Conservation (phyloP, 2,888 invertebrate genomes). For the Rhodophaea formosa region DNA sequence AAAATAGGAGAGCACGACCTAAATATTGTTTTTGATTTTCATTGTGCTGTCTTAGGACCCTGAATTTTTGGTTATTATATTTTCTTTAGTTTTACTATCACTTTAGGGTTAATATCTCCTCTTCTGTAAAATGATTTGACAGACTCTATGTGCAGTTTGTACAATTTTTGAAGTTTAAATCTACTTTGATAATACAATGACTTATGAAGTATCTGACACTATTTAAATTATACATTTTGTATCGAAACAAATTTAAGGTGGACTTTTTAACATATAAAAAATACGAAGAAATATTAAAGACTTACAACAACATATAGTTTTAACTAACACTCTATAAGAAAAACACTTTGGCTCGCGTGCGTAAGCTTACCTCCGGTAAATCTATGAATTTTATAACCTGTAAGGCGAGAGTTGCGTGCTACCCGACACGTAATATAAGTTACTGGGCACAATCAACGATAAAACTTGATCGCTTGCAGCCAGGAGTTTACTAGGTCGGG, state of each 20-base stretch:
- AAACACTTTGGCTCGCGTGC: slow-evolving; percentile 45
- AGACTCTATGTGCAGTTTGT: no score
- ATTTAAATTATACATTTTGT: no score
- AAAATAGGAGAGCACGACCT: slow-evolving; percentile 44
- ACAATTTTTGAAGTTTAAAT: no score
- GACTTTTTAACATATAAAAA: no score
- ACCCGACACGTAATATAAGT: slow-evolving; percentile 49
- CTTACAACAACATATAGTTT: not conserved
- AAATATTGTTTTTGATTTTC: slow-evolving; percentile 30
- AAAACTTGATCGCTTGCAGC: slow-evolving; percentile 38
- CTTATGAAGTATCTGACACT: no score
- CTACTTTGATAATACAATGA: no score
- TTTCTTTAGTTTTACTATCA: no score
- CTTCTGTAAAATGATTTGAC: no score
- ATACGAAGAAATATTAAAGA: not conserved
- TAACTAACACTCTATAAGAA: not conserved
- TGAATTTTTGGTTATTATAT: not conserved
- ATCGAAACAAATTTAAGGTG: no score
- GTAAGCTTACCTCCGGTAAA: slow-evolving; percentile 32
- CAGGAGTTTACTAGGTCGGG: not conserved
- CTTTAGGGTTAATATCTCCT: no score
- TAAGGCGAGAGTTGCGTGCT: slow-evolving; percentile 45
- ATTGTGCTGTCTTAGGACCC: not conserved
- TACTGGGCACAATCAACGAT: slow-evolving; percentile 44
- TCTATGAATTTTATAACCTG: slow-evolving; percentile 49